Base-by-base conservation (phyloP, 2,888 invertebrate genomes). In the Athetis lepigone region DNA sequence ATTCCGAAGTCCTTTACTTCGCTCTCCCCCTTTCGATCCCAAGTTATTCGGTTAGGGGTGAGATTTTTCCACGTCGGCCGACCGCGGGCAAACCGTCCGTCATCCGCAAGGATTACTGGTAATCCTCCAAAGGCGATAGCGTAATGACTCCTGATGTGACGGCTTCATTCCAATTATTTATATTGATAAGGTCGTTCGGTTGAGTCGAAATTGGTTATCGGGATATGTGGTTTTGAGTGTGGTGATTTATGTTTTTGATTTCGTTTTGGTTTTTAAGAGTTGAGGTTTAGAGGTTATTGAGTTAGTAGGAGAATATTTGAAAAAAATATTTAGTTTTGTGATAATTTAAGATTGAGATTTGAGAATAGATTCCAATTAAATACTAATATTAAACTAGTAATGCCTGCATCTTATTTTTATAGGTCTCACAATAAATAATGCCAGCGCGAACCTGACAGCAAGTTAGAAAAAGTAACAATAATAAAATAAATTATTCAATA, bases 21-120 rank as follows among this genome's bases (percentile, higher is more conserved):
- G 13, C 33, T 13, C 29, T 23, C 27, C 51, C 37, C 56, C 59
- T 52, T 33, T 51, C 50, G 23, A 56, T 56, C 39, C 70, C 54
- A 61, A 75, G 84, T 89, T 88, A 90, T 89, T 87, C 87, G 84
- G 77, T 88, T 88, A 90, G 62, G 87, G 88, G 89, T 81, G 85
- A 83, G 86, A 88, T 88, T 88, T 87, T 86, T 87, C 86, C 83
- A 82, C 86, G 90, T 88, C 88, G 55, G 42, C 37, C 76, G 67
- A 49, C 70, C 71, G 77, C 55, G 69, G 67, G 49, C 73, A 71
- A 68, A 76, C 77, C 88, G 83, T 88, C 80, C 82, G 85, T 90
- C 90, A 90, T 86, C 81, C 78, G 74, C 46, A 7, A 63, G 88
- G 90, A 88, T 90, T 88, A 90, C 80, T 69, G 73, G 85, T 86